Evolutionary conservation across 2,113 vertebrate species (phyloP), one percentile per base, ranked within the genome.

Genomic region (Myiagra hebetior): DNA sequence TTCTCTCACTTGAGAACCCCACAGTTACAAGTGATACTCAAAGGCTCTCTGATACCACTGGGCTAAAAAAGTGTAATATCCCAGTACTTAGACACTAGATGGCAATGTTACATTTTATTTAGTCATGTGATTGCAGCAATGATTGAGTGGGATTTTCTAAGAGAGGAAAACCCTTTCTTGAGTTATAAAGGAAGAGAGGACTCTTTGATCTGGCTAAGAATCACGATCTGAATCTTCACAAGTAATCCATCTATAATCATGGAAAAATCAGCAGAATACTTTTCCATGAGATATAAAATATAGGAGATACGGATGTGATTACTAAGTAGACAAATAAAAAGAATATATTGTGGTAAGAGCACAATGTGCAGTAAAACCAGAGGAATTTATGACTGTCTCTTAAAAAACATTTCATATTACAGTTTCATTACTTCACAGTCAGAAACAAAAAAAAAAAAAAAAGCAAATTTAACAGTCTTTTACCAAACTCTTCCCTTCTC

Each of bases 51-150:
- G 37, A 28, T 9, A 31, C n/a, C 39, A 30, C 22, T 13, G 72
- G 84, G 70, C 56, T 93, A 7, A 50, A 79, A 4, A 31, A 24
- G 5, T 28, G 21, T 3, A 33, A 22, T 27, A 37, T 44, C 81
- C 50, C 52, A 35, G 64, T 11, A 6, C 7, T 15, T 6, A 73
- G 46, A 68, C 93, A 91, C 88, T 96, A 97, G 96, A 96, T 97
- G 95, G 95, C 96, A 97, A 59, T 96, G 76, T 92, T 89, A 88
- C 92, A 95, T 96, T 91, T 97, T 84, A 60, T 77, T 97, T 96
- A 83, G 90, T 97, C 93, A 95, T 97, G 90, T 96, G 93, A 95
- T 91, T 95, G 70, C 87, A 63, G 55, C 47, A 76, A 26, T 23
- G 67, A 55, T 63, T 31, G 53, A 90, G 70, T 44, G 33, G 15